phyloP scores from a whole-genome alignment of 2,888 invertebrate genomes.

The Glyphotaelius pellucidus region DNA sequence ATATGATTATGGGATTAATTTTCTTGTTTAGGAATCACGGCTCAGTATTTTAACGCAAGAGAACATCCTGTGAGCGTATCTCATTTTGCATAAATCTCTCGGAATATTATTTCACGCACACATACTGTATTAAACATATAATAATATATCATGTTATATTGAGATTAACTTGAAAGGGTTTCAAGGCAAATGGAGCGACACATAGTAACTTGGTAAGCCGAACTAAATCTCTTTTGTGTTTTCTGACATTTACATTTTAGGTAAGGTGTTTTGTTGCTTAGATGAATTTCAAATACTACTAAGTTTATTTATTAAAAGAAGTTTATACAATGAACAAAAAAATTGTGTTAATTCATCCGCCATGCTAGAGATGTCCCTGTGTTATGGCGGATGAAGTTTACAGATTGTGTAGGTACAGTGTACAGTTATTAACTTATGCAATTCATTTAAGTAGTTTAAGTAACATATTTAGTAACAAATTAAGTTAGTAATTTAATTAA shows the following conservation, averaged over 20 bases:
- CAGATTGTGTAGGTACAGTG: too few species aligned
- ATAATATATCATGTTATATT: background rate
- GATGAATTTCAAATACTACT: background rate
- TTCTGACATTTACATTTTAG: background rate
- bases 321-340: too few species aligned
- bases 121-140: background rate
- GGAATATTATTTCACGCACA: background rate
- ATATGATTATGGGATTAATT: too few species aligned
- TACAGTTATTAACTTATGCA: too few species aligned
- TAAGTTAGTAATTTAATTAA: too few species aligned
- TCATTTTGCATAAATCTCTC: background rate
- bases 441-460: too few species aligned
- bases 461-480: too few species aligned
- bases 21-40: too few species aligned
- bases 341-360: too few species aligned
- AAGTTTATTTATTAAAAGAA: too few species aligned
- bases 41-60: background rate
- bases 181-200: background rate
- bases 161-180: slow-evolving; percentile 2
- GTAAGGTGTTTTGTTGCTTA: background rate
- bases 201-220: background rate
- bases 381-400: too few species aligned
- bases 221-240: background rate
- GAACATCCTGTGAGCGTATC: background rate
- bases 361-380: too few species aligned